Evolutionary conservation across 2,113 vertebrate species (phyloP).

Genomic region (Psittacara wagleri): DNA sequence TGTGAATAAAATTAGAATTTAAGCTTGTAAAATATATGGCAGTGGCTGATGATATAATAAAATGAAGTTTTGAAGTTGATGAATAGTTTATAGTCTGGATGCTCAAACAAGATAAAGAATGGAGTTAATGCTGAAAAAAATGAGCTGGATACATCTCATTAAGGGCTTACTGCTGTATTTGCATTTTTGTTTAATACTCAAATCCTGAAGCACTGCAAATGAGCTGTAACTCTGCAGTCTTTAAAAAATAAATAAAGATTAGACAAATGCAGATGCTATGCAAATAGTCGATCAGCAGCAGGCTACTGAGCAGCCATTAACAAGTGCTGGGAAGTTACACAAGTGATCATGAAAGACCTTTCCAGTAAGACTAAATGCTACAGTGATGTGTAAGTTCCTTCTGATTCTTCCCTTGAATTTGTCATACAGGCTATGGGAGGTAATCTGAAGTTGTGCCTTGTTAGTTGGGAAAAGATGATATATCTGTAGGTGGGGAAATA

Average conservation of each 20-base stretch:
- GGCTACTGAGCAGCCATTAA: constrained; percentile 50
- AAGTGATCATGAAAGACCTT: constrained; percentile 48
- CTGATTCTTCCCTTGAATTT: constrained; percentile 47
- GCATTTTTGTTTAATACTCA: constrained; percentile 73
- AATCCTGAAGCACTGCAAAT: constrained; percentile 66
- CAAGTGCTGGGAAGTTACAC: neutral
- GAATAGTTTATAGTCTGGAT: constrained; percentile 5
- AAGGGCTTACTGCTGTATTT: constrained; percentile 68
- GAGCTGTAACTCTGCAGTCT: constrained; percentile 70
- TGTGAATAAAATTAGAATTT: constrained; percentile 30
- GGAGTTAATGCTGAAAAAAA: constrained; percentile 70
- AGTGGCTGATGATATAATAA: constrained; percentile 23
- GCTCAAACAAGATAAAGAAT: constrained; percentile 39
- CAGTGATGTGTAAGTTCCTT: constrained; percentile 42
- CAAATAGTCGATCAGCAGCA: constrained; percentile 60
- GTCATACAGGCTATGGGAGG: neutral
- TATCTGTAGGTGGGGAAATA: constrained; percentile 50
- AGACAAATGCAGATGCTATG: constrained; percentile 63
- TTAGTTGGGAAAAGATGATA: constrained; percentile 45
- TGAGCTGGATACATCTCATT: constrained; percentile 70
- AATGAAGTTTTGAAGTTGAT: constrained; percentile 56
- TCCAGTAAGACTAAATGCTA: constrained; percentile 23
- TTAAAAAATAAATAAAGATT: constrained; percentile 70
- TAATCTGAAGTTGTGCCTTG: constrained; percentile 52
- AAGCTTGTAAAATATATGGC: constrained; percentile 18